phyloP scores from a whole-genome alignment of 1,140 invertebrate species.

The Linepithema humile region DNA sequence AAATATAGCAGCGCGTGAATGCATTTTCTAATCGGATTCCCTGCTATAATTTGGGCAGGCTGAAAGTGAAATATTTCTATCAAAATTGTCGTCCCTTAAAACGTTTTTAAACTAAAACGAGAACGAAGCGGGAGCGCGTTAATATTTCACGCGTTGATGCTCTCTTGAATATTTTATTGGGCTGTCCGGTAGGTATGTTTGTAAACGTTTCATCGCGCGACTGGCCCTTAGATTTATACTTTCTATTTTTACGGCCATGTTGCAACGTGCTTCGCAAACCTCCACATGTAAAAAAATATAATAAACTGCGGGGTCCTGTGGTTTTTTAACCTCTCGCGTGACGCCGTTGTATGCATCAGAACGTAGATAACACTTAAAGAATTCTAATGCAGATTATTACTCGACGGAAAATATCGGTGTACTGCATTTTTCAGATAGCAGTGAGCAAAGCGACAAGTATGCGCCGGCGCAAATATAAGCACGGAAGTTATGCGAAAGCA shows the following conservation, averaged over 20 bases:
- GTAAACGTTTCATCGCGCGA: not conserved
- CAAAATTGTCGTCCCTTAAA: conserved; percentile 28
- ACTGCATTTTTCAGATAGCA: not conserved
- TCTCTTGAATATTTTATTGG: conserved; percentile 39
- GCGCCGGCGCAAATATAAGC: conserved; percentile 15
- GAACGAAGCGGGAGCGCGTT: not conserved
- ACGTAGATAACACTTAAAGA: conserved; percentile 44
- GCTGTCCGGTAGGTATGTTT: conserved; percentile 12
- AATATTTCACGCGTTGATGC: conserved; percentile 50
- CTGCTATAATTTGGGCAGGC: not conserved
- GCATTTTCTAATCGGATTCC: conserved; percentile 19
- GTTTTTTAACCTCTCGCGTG: conserved; percentile 46
- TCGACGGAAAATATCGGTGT: conserved; percentile 6
- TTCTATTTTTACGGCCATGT: not conserved
- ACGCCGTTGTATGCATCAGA: conserved; percentile 36
- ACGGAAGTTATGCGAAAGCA: conserved; percentile 33
- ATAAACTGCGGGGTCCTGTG: not conserved
- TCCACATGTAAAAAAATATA: conserved; percentile 27
- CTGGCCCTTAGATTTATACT: conserved; percentile 35
- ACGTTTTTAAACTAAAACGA: conserved; percentile 18
- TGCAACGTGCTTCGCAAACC: not conserved
- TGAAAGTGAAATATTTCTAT: conserved; percentile 15
- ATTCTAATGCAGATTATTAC: conserved; percentile 49
- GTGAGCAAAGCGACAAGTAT: conserved; percentile 19
- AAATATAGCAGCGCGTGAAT: conserved; percentile 16